Base-by-base conservation (phyloP, 2,888 invertebrate species). In the Watsonalla binaria region DNA sequence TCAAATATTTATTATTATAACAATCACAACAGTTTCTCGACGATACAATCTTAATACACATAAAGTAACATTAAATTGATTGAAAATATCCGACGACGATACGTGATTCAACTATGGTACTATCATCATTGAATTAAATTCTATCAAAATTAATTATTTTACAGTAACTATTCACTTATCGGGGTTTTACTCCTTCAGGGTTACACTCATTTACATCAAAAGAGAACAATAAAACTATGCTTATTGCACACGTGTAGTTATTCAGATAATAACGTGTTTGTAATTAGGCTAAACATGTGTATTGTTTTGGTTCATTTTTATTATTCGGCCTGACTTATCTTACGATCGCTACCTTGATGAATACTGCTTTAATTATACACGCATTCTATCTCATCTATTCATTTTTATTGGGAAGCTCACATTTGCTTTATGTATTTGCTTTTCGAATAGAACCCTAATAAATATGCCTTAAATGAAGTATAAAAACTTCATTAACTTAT, bases 11-110 rank as follows among this genome's bases (percentile, higher is more conserved):
- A 72, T 68, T 61, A 57, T 58, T 63, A 78, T 87, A 89, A 90
- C 87, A 87, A 89, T 89, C 89, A 90, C 90, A 90, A 90, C 89
- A 86, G 78, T 85, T 80, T 83, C 73, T 82, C 84, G 84, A 84
- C 84, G 76, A 80, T 86, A 87, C 80, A 81, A 82, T 84, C 69
- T 75, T 77, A 78, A 76, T 74, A 82, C 78, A 81, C 70, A 73
- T 70, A 80, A 78, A 80, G 63, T 78, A 76, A 74, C 70, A 74
- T 78, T 76, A 69, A 73, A 68, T 76, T 68, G 68, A 72, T 78
- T 79, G 71, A 72, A 80, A 78, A 76, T 76, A 80, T 77, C 11
- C 11, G 42, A 66, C 60, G 74, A 78, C 75, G 61, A 74, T 70
- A 77, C 72, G 68, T 74, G 74, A 74, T 66, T 68, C 68, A 74